phyloP scores from a whole-genome alignment of 2,888 invertebrate genomes.

The Flexamia atlantica region DNA sequence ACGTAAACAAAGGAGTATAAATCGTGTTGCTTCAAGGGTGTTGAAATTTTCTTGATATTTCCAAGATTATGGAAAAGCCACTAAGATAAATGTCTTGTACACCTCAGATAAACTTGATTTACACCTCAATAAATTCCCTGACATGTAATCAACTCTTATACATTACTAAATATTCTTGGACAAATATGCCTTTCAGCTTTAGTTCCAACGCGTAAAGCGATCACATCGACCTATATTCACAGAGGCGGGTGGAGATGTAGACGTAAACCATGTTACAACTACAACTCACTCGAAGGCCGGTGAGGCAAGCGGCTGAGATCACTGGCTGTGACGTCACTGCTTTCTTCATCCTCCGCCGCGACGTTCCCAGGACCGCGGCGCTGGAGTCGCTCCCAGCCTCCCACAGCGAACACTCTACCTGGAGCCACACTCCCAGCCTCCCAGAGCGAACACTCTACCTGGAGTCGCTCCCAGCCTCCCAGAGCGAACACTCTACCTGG shows the following conservation, averaged over 20 bases:
- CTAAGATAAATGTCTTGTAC: not conserved
- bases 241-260: not conserved
- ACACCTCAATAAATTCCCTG: too few species aligned
- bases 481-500: too few species aligned
- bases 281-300: conserved; percentile 21
- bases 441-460: too few species aligned
- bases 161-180: too few species aligned
- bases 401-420: too few species aligned
- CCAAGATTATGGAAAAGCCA: not conserved
- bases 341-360: conserved; percentile 11
- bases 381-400: not conserved
- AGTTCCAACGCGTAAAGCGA: not conserved
- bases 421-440: too few species aligned
- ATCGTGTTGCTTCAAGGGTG: not conserved
- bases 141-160: too few species aligned
- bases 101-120: not conserved
- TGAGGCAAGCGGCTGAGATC: conserved; percentile 19
- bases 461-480: too few species aligned
- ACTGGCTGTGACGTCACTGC: conserved; percentile 14
- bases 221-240: not conserved
- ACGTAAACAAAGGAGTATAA: not conserved
- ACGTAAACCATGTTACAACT: not conserved
- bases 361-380: conserved; percentile 21
- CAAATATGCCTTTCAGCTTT: not conserved
- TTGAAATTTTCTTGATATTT: not conserved